These are phyloP conservation scores for Cephus spinipes DNA, from an alignment of 2,888 invertebrate species.

Conservation along the genomic window DNA sequence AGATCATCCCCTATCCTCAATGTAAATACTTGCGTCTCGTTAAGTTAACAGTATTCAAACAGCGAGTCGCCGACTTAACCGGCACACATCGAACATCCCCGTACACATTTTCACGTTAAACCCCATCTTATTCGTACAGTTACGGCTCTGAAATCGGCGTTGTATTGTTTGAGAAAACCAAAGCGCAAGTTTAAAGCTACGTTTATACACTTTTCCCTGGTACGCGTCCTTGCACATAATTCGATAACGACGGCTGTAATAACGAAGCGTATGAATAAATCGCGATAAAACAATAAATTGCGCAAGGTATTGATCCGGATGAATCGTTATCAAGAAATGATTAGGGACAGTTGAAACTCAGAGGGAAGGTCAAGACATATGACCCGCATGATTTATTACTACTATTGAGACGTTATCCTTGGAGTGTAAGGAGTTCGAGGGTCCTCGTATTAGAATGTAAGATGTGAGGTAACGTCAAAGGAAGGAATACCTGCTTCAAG, in stretches of 20 bases:
- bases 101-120: not conserved
- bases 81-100: conserved; percentile 12
- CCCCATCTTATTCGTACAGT: not conserved
- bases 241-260: not conserved
- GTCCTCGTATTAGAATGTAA: not conserved
- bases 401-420: not conserved
- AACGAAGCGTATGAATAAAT: not conserved
- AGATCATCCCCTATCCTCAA: conserved; percentile 42
- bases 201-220: conserved; percentile 24
- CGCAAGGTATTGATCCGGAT: not conserved
- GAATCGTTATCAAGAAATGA: not conserved
- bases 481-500: not conserved
- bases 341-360: not conserved
- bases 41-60: conserved; percentile 57
- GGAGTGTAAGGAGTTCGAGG: not conserved
- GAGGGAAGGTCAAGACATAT: not conserved
- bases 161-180: conserved; percentile 4
- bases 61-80: conserved; percentile 19
- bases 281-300: not conserved
- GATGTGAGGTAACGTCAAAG: not conserved
- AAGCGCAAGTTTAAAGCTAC: not conserved
- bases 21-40: conserved; percentile 56
- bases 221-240: conserved; percentile 15
- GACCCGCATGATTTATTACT: not conserved
- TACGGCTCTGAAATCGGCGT: not conserved